Evolutionary conservation across 1,140 invertebrate genomes (phyloP), one percentile per base, ranked within the genome.

Genomic region (Drosophila erecta): DNA sequence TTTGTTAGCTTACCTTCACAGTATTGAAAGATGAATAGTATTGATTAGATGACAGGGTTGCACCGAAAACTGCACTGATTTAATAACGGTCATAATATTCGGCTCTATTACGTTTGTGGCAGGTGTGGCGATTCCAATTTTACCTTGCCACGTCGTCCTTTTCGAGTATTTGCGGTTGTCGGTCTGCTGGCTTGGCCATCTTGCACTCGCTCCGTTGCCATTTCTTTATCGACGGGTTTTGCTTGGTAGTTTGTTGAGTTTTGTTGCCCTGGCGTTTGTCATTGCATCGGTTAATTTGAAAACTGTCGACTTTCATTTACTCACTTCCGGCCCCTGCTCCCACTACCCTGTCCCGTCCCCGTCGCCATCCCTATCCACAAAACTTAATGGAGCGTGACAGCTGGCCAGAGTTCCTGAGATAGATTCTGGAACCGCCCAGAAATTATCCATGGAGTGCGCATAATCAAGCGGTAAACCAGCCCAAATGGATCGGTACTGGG

Each of bases 291-390:
- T 87, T 87, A 87, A 79, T 86, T 86, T 86, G 66, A 61, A 69
- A 79, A 83, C 83, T 83, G 79, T 83, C 83, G 83, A 83, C 81
- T 87, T 87, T 83, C 83, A 79, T 86, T 86, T 83, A 66, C 83
- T 79, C 44, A 46, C 69, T 85, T 85, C 81, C 81, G 81, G 81
- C 58, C 76, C 47, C 51, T 27, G 22, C 35, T 37, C 10, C 35
- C 35, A 37, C 35, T 1, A 17, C 17, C 17, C 17, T 17, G 1
- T 37, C 17, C 10, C 43, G 35, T 64, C 7, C 10, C 15, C 22
- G 11, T 47, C 24, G 0, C 22, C 44, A 1, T 8, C 2, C 38
- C 11, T 30, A 12, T 38, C 12, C 37, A 5, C 17, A 22, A 22
- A 15, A 24, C 61, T n/a, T 43, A 69, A 37, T 57, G 71, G 55